Evolutionary conservation across 1,140 invertebrate species (phyloP).

Genomic region (Leptinotarsa undecemlineata): DNA sequence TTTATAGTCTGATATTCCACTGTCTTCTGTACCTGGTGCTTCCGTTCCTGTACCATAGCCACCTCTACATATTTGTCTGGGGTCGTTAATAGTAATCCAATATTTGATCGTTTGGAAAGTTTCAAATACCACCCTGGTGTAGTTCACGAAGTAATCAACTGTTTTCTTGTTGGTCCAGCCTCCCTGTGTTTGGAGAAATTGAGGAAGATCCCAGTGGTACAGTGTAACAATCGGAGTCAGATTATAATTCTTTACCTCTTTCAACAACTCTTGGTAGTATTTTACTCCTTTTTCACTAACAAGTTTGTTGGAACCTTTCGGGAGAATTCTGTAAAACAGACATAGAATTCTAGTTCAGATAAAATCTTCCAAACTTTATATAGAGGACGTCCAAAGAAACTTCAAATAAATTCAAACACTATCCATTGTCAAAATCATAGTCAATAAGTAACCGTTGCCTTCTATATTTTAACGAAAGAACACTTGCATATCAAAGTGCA

Average conservation of each 20-base stretch:
- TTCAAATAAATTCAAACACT: no score
- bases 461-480: no score
- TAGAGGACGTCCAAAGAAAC: no score
- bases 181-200: constrained; percentile 42
- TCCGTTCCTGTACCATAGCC: constrained; percentile 60
- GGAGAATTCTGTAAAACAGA: background rate
- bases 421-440: no score
- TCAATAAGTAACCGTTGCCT: no score
- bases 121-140: constrained; percentile 47
- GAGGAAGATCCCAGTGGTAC: constrained; percentile 50
- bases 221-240: constrained; percentile 66
- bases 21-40: constrained; percentile 59
- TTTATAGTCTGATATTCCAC: constrained; percentile 60
- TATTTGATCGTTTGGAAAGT: constrained; percentile 30
- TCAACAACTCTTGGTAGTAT: constrained; percentile 67
- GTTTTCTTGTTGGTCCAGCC: constrained; percentile 47
- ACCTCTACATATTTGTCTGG: constrained; percentile 24
- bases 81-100: constrained; percentile 53
- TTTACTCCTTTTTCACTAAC: constrained; percentile 63
- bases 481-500: no score
- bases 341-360: background rate
- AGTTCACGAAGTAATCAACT: constrained; percentile 41
- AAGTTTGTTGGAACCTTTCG: constrained; percentile 43
- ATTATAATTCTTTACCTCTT: constrained; percentile 57
- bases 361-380: no score